Evolutionary conservation across 2,888 invertebrate species (phyloP).

Genomic region (Drosophila meridiana): DNA sequence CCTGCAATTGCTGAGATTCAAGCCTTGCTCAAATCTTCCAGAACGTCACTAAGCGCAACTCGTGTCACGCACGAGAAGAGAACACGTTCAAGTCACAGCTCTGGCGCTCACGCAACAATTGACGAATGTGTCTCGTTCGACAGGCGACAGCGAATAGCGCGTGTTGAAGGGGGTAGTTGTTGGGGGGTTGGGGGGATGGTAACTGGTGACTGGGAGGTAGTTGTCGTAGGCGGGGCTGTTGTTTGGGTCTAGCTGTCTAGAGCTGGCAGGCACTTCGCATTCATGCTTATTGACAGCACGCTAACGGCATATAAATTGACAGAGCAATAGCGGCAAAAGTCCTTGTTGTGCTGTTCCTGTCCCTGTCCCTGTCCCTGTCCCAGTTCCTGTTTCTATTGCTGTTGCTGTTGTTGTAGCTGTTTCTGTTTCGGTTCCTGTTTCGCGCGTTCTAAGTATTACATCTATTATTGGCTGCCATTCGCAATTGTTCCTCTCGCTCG

Average conservation of each 20-base stretch:
- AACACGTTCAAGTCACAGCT: slow-evolving; percentile 4
- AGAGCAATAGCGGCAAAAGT: slow-evolving; percentile 46
- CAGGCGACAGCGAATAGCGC: slow-evolving; percentile 19
- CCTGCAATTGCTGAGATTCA: too few species aligned
- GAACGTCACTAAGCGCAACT: neutral
- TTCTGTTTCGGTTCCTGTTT: slow-evolving; percentile 22
- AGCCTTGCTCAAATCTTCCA: neutral
- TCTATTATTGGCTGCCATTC: slow-evolving; percentile 35
- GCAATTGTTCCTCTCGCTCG: slow-evolving; percentile 18
- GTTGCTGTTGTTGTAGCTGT: slow-evolving; percentile 40
- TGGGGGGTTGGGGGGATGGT: too few species aligned
- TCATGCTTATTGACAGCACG: slow-evolving; percentile 80
- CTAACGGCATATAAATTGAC: slow-evolving; percentile 82
- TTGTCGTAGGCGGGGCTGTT: neutral
- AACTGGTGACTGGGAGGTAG: rapidly evolving
- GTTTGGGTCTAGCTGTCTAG: slow-evolving; percentile 11
- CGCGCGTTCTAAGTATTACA: slow-evolving; percentile 31
- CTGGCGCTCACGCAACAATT: slow-evolving; percentile 20
- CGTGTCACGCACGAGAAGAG: neutral
- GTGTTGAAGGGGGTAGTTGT: neutral
- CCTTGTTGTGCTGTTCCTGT: slow-evolving; percentile 48
- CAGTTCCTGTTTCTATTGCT: slow-evolving; percentile 40
- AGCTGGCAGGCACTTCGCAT: slow-evolving; percentile 65
- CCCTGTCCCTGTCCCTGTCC: slow-evolving; percentile 31
- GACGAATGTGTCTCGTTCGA: slow-evolving; percentile 50